Evolutionary conservation across 2,797 vertebrate genomes (phyloP).

Genomic region (Dipus sagitta): DNA sequence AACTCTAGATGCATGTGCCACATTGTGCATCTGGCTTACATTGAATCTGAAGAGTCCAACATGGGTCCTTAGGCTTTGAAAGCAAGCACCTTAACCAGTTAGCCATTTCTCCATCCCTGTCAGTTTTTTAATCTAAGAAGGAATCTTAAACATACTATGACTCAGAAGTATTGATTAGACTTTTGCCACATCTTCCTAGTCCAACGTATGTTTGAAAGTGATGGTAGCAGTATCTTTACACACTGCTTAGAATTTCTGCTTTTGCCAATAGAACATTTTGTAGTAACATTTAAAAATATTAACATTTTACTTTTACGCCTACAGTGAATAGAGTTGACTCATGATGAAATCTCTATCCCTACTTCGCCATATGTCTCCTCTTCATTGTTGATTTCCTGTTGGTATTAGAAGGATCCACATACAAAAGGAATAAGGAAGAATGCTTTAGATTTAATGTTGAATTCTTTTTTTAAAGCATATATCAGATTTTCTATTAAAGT

Average conservation of each 20-base stretch:
- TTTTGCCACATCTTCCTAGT: neutral
- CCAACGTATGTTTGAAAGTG: slow-evolving; percentile 26
- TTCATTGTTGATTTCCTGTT: slow-evolving; percentile 74
- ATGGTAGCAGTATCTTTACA: neutral
- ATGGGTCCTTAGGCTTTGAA: too few relatives aligned
- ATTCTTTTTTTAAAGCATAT: slow-evolving; percentile 1
- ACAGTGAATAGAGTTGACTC: slow-evolving; percentile 69
- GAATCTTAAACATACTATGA: neutral
- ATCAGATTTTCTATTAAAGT: slow-evolving; percentile 33
- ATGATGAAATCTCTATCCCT: slow-evolving; percentile 1
- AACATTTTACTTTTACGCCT: slow-evolving; percentile 72
- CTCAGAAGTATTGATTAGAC: neutral
- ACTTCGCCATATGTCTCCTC: slow-evolving; percentile 63
- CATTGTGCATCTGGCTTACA: too few relatives aligned
- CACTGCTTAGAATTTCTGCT: neutral
- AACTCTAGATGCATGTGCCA: too few relatives aligned
- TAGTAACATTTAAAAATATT: slow-evolving; percentile 77
- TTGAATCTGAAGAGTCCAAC: too few relatives aligned
- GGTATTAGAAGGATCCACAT: slow-evolving; percentile 71
- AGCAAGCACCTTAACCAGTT: too few relatives aligned
- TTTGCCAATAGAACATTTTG: slow-evolving; percentile 68
- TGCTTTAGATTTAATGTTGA: neutral
- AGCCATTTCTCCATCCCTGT: too few relatives aligned
- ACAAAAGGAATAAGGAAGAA: slow-evolving; percentile 8
- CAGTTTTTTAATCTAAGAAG: neutral